Conservation (phyloP, 2,888 invertebrate genomes). For the Gibbula magus region DNA sequence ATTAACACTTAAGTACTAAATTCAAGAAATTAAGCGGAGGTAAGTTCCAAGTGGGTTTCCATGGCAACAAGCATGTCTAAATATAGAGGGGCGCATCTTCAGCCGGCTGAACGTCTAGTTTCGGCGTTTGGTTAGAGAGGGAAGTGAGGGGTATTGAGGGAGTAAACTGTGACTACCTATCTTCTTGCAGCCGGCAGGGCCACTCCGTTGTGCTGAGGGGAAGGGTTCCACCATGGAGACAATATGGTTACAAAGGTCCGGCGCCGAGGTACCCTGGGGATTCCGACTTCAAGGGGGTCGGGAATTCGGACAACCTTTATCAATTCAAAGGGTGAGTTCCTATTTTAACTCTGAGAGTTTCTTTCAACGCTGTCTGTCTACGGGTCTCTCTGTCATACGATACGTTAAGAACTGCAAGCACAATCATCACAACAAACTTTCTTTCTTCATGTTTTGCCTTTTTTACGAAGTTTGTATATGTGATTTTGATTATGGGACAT, state of each 20-base stretch:
- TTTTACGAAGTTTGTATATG: too few relatives aligned
- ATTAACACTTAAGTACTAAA: not conserved
- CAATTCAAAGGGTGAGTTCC: conserved; percentile 71
- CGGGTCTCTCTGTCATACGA: not conserved
- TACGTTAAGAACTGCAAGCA: too few relatives aligned
- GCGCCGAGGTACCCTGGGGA: conserved; percentile 72
- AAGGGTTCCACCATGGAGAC: conserved; percentile 63
- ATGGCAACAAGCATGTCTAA: conserved; percentile 48
- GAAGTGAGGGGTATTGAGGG: not conserved
- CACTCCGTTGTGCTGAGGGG: conserved; percentile 19
- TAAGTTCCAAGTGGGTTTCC: conserved; percentile 33
- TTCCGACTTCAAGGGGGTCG: conserved; percentile 73
- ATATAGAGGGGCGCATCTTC: conserved; percentile 41
- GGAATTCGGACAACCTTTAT: conserved; percentile 69
- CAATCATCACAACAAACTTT: too few relatives aligned
- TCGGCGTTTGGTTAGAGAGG: conserved; percentile 22
- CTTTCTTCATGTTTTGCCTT: too few relatives aligned
- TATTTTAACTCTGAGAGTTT: not conserved
- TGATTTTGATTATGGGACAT: too few relatives aligned
- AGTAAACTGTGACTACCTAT: conserved; percentile 23
- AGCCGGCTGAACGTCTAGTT: conserved; percentile 29
- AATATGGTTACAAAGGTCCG: conserved; percentile 71
- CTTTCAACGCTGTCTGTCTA: conserved; percentile 4
- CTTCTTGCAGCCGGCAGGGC: conserved; percentile 29
- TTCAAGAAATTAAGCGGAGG: conserved; percentile 20